Conservation (phyloP, 2,888 invertebrate species). For the Dysmachus trigonus region DNA sequence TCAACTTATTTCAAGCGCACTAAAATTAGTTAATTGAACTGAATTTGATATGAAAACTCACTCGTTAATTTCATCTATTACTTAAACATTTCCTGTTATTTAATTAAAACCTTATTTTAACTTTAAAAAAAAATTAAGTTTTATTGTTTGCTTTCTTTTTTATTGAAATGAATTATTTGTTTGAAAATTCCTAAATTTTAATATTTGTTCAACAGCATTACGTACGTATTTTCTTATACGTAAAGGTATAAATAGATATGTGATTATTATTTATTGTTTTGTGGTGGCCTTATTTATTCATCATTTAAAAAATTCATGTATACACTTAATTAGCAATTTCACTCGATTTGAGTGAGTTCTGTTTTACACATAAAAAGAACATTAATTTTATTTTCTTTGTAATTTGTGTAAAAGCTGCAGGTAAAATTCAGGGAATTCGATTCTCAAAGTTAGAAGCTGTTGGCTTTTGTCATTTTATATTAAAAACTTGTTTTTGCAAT, state of each 20-base stretch:
- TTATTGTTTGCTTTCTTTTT: not conserved
- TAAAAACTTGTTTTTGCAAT: not conserved
- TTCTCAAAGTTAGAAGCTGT: not conserved
- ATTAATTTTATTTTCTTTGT: not conserved
- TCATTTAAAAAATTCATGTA: not conserved
- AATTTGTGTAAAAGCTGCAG: not conserved
- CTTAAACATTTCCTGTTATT: not conserved
- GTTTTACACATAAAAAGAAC: not conserved
- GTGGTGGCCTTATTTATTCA: not conserved
- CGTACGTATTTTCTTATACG: not conserved
- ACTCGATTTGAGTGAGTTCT: not conserved
- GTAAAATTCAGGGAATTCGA: not conserved
- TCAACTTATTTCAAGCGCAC: conserved; percentile 1
- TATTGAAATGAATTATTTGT: not conserved
- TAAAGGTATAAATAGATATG: conserved; percentile 34
- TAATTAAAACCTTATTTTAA: not conserved
- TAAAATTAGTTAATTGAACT: not conserved
- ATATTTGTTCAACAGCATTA: conserved; percentile 14
- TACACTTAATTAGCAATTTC: not conserved
- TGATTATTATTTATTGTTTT: conserved; percentile 32
- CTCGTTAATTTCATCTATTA: conserved; percentile 5
- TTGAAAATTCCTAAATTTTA: not conserved
- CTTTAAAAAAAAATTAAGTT: not conserved
- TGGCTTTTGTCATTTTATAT: not conserved
- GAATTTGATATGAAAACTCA: conserved; percentile 18